Base-by-base conservation (phyloP, 2,113 vertebrate species). In the Ictalurus punctatus region DNA sequence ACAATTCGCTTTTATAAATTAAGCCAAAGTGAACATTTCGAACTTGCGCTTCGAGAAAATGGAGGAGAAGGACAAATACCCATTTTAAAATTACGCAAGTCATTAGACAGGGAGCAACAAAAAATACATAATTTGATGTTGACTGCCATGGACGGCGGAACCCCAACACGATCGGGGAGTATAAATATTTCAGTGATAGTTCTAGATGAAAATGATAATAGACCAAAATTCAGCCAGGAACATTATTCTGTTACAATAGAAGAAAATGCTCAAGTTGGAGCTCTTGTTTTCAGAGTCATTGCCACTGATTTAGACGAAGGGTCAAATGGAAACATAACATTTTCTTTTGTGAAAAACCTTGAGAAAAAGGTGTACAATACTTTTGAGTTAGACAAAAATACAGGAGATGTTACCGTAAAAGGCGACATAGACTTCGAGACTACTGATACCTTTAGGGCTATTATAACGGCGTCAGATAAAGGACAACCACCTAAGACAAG, bases 141-240 rank as follows among this genome's bases (percentile, higher is more conserved):
- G 1, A 95, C 93, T 19, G 94, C 91, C 4, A 0, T 82, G 13
- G 95, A 96, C 0, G 94, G 95, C 0, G 95, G 95, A n/a, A 94
- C 83, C 90, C 94, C 94, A 30, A 88, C 89, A 1, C 91, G 86
- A 88, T 54, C 93, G 0, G 95, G 93, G 1, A 90, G 85, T 34
- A 89, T 95, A 0, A 94, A 95, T 44, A 79, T 96, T 5, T 94
- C 93, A 23, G 73, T 96, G 0, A 87, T 2, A 1, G 94, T 95
- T 5, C 89, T 95, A 0, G 95, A 96, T 89, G 90, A 67, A 2
- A 96, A 96, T 65, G 95, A 96, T n/a, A 96, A 96, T 0, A 87
- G 90, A 0, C 95, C 95, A 0, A 30, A 48, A 5, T 96, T 95
- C 56, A 94, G 16, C 0, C 84, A 95, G 37, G 94, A 96, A 2